Percentiles rank a stretch among this genome's conserved stretches.
Evolutionary conservation across 64 coral and sea anemone genomes (phyloP).

Genomic region (Acropora yongei): DNA sequence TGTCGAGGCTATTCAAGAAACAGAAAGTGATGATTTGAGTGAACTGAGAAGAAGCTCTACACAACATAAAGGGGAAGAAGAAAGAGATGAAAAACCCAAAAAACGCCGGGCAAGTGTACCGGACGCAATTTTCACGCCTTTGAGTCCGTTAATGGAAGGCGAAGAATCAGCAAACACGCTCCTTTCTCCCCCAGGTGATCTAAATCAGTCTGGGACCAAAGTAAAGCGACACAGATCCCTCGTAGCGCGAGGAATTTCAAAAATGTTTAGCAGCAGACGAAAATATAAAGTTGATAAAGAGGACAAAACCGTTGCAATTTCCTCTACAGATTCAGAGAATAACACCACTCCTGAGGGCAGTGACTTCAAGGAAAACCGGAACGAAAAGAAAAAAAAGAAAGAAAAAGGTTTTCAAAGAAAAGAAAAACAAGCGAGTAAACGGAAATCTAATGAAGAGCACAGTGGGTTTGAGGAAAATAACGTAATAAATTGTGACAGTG

Average conservation of each 20-base stretch:
- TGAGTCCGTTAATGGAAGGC: slow-evolving; percentile 10
- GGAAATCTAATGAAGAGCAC: no score
- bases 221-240: slow-evolving; percentile 18
- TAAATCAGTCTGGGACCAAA: neutral
- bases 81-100: neutral
- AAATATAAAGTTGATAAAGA: slow-evolving; percentile 24
- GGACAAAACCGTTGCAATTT: neutral
- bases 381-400: neutral
- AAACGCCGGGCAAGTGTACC: neutral
- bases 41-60: neutral
- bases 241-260: slow-evolving; percentile 10
- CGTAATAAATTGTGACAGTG: no score
- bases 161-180: neutral
- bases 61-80: neutral
- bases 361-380: neutral
- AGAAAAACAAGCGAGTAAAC: neutral
- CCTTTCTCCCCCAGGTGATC: neutral
- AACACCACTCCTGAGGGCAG: neutral
- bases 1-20: neutral
- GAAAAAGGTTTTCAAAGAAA: neutral
- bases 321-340: neutral
- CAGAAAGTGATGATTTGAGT: neutral
- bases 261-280: slow-evolving; percentile 26
- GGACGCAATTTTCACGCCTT: neutral
- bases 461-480: no score